Evolutionary conservation across 2,113 vertebrate species (phyloP).

Genomic region (Pterocles gutturalis): DNA sequence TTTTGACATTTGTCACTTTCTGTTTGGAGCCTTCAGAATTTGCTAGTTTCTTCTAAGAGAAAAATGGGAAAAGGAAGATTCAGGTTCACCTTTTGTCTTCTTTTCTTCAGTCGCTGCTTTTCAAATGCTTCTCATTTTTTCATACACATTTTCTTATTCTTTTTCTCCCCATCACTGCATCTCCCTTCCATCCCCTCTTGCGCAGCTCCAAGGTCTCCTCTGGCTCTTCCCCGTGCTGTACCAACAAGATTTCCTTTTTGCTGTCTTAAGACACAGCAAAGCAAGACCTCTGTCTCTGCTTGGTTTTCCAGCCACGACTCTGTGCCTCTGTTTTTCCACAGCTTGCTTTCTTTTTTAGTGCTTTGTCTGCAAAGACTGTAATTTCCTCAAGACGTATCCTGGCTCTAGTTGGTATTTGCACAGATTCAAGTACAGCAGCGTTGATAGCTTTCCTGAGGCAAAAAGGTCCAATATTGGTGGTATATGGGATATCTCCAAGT

Average conservation of each 20-base stretch:
- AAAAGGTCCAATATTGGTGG: not conserved
- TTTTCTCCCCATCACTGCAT: not conserved
- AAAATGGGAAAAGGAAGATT: not conserved
- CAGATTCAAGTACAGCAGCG: not conserved
- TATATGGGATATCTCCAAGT: not conserved
- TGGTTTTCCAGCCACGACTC: not conserved
- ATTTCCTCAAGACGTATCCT: not conserved
- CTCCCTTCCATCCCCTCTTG: rapidly evolving
- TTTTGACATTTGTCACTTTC: not conserved
- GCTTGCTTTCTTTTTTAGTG: not conserved
- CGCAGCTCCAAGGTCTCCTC: not conserved
- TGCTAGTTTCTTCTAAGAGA: not conserved
- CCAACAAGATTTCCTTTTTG: not conserved
- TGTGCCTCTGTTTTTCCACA: not conserved
- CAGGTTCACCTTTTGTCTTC: not conserved
- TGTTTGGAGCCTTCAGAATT: not conserved
- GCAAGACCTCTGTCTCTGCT: not conserved
- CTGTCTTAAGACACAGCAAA: not conserved
- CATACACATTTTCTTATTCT: rapidly evolving
- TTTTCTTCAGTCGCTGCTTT: not conserved
- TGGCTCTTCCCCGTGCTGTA: not conserved
- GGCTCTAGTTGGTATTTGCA: not conserved
- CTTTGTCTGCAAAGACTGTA: not conserved
- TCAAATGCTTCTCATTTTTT: not conserved
- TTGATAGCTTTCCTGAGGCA: not conserved